Evolutionary conservation across 2,113 vertebrate genomes (phyloP), one percentile per base, ranked within the genome.

Genomic region (Podocnemis expansa): DNA sequence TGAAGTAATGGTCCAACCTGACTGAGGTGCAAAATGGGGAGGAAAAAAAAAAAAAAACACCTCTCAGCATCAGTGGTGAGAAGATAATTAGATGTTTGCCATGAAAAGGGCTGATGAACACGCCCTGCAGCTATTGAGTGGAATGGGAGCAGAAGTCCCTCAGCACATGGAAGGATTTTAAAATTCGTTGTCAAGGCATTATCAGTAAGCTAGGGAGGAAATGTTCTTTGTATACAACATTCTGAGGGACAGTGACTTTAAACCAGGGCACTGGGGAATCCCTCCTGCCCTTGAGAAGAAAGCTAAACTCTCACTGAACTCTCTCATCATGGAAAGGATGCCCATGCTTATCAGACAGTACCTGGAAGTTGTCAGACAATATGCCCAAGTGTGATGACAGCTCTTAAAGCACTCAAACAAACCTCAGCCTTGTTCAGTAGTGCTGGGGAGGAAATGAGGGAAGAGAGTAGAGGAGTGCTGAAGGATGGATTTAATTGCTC

Each of bases 61-160:
- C 25, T 4, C 34, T 9, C 5, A 51, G 80, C 43, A 67, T 43
- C n/a, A 89, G 34, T n/a, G 79, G n/a, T 67, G 41, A 76, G 43
- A 73, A 89, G n/a, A 41, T 78, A 5, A 1, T 88, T 31, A 43
- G 22, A 3, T 41, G 58, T 85, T 80, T 47, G 85, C 4, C 8
- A 16, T 41, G n/a, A 78, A 92, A 31, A 89, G 38, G 13, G 52
- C 38, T n/a, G n/a, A n/a, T 0, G 0, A 0, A 0, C 1, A 2
- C 31, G 31, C 7, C 31, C 88, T 63, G 49, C 55, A 3, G 70
- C 70, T 43, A 43, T 41, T 76, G 38, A 45, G 24, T 76, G 22
- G 6, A 45, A 76, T 76, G 25, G 73, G 41, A 76, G 73, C 12
- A 43, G 12, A 76, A 45, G 43, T 25, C 38, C 11, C 41, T 45